Evolutionary conservation across 2,888 invertebrate species (phyloP).

Genomic region (Protula sp.): DNA sequence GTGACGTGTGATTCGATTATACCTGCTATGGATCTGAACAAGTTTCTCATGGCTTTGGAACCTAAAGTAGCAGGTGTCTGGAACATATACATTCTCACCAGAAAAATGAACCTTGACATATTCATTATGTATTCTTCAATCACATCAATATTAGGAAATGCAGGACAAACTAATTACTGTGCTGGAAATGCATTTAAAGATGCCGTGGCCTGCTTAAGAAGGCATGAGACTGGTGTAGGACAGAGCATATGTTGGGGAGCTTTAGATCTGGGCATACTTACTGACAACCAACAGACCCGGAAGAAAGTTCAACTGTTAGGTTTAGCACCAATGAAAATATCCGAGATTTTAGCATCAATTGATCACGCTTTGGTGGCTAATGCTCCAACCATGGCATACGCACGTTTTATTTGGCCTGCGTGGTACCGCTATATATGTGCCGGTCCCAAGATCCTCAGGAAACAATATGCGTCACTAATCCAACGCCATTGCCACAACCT

Average conservation of each 20-base stretch:
- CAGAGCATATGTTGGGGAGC: constrained; percentile 32
- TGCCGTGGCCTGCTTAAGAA: constrained; percentile 28
- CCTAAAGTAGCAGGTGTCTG: constrained; percentile 34
- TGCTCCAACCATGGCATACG: background rate
- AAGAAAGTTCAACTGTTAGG: background rate
- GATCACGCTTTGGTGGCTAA: background rate
- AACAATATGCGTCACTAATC: too few species aligned
- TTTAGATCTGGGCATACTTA: background rate
- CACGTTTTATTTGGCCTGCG: background rate
- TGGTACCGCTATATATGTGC: too few species aligned
- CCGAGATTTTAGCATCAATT: background rate
- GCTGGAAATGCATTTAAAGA: constrained; percentile 37
- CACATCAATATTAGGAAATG: constrained; percentile 30
- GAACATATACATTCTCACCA: constrained; percentile 31
- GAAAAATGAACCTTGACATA: constrained; percentile 25
- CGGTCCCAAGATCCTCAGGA: background rate
- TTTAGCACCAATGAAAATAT: background rate
- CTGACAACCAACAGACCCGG: background rate
- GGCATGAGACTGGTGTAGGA: constrained; percentile 22
- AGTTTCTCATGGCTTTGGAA: constrained; percentile 20
- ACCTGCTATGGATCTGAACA: constrained; percentile 19
- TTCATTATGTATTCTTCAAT: constrained; percentile 38
- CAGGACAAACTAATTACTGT: constrained; percentile 34
- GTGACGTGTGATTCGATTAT: constrained; percentile 24
- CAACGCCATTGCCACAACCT: too few species aligned